Evolutionary conservation across 2,888 invertebrate species (phyloP).

Genomic region (Stenodema calcarata): DNA sequence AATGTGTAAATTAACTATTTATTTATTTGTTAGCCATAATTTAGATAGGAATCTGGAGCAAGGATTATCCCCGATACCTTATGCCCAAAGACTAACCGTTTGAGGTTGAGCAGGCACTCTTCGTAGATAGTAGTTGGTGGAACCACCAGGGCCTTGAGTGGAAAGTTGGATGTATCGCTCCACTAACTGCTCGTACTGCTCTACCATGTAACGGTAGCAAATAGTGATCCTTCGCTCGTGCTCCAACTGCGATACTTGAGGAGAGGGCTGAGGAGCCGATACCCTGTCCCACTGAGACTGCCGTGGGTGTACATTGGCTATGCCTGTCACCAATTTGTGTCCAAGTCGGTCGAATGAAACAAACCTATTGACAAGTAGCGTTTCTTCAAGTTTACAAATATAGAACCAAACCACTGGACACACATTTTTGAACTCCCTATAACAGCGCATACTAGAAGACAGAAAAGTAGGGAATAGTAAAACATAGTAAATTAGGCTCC

Average conservation of each 20-base stretch:
- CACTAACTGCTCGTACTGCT: conserved; percentile 65
- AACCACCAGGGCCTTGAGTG: conserved; percentile 55
- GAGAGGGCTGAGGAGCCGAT: conserved; percentile 58
- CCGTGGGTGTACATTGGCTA: conserved; percentile 68
- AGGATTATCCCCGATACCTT: no score
- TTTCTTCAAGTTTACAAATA: neutral
- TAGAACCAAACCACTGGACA: neutral
- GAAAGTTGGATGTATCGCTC: conserved; percentile 63
- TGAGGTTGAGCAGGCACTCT: conserved; percentile 11
- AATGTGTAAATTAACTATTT: neutral
- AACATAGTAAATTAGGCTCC: no score
- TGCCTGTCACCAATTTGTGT: conserved; percentile 82
- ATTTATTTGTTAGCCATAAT: neutral
- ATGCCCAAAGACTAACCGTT: no score
- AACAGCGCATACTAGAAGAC: neutral
- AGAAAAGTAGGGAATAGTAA: no score
- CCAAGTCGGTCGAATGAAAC: conserved; percentile 84
- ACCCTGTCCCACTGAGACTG: conserved; percentile 66
- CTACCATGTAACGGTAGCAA: conserved; percentile 61
- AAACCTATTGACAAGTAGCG: conserved; percentile 64
- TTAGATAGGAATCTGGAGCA: neutral
- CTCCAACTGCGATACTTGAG: conserved; percentile 62
- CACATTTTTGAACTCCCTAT: neutral
- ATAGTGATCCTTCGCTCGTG: conserved; percentile 64
- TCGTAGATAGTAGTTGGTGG: conserved; percentile 33